A percentile compares a stretch with the other conserved stretches of the same genome.
Evolutionary conservation across 2,888 invertebrate species (phyloP).

Genomic region (Cacoxenus indagator): DNA sequence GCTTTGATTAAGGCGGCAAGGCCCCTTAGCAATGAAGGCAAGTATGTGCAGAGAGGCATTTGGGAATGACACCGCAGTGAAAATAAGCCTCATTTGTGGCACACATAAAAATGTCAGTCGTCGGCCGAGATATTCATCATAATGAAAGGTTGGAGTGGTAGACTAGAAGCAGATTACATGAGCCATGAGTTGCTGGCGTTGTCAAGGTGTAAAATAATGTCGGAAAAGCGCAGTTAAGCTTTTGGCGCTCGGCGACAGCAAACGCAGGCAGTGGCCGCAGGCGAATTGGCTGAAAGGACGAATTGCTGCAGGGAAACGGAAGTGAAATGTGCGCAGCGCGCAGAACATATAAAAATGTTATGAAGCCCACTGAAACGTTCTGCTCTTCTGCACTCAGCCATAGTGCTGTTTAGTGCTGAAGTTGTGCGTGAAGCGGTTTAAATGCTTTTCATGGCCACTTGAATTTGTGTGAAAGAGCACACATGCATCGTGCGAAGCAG

Average conservation of each 20-base stretch:
- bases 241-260: neutral
- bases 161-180: neutral
- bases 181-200: neutral
- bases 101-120: conserved; percentile 11
- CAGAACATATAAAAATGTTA: conserved; percentile 1
- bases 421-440: neutral
- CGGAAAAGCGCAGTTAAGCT: conserved; percentile 43
- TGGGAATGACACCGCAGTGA: neutral
- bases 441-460: neutral
- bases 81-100: conserved; percentile 3
- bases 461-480: neutral
- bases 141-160: neutral
- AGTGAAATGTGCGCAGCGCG: neutral
- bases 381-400: neutral
- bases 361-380: neutral
- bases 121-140: neutral
- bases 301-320: conserved; percentile 38
- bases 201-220: neutral
- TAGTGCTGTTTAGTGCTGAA: neutral
- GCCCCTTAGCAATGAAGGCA: neutral
- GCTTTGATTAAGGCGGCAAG: no score
- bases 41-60: neutral
- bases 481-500: neutral
- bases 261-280: conserved; percentile 21
- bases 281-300: conserved; percentile 27